Evolutionary conservation across 1,140 invertebrate genomes (phyloP).

Genomic region (Drosophila pachea): DNA sequence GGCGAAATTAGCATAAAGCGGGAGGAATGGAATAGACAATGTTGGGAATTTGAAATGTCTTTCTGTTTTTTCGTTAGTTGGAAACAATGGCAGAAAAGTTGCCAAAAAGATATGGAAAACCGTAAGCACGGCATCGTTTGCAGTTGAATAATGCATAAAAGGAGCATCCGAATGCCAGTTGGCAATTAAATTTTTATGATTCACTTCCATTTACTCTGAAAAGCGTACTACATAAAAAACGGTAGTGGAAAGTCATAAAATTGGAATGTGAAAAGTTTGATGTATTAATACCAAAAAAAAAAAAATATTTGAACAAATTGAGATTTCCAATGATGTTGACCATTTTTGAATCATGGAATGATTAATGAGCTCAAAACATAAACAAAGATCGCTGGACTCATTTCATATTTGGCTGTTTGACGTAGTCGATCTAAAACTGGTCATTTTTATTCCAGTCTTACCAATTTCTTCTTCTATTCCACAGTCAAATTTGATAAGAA

Average conservation of each 20-base stretch:
- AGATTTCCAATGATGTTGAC: no score
- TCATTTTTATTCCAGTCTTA: no score
- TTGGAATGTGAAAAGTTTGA: neutral
- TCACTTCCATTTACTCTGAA: constrained; percentile 9
- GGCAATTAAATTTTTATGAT: constrained; percentile 23
- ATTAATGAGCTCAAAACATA: no score
- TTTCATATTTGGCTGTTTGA: neutral
- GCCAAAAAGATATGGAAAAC: constrained; percentile 1
- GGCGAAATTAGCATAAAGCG: constrained; percentile 42
- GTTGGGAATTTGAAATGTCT: constrained; percentile 21
- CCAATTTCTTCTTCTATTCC: no score
- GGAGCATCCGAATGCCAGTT: constrained; percentile 11
- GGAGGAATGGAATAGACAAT: constrained; percentile 19
- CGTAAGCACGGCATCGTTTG: no score
- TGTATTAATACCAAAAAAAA: neutral
- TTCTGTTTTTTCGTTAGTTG: constrained; percentile 33
- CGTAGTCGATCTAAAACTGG: neutral
- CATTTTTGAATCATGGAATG: no score
- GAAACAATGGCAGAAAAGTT: constrained; percentile 26
- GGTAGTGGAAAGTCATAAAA: neutral
- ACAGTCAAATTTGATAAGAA: no score
- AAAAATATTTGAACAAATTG: no score
- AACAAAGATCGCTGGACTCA: no score
- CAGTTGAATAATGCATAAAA: neutral
- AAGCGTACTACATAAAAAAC: neutral